Base-by-base conservation (phyloP, 1,140 invertebrate species). In the Drosophila aff. region DNA sequence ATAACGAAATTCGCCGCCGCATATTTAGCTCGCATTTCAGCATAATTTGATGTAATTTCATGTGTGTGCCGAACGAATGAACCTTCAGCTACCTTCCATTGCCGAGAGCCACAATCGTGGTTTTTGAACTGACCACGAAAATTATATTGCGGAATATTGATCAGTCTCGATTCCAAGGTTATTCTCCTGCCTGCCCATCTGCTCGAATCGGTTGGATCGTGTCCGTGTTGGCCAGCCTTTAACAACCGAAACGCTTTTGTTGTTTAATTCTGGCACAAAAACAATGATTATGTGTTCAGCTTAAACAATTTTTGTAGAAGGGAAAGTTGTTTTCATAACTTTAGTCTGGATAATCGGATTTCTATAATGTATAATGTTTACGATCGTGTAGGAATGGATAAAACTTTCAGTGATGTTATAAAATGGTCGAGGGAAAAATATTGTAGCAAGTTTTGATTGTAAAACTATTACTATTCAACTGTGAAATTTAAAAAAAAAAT, bases 41-140 rank as follows among this genome's bases (percentile, higher is more conserved):
- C 84, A 87, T 87, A 87, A 87, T 89, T 87, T 87, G 84, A 82
- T 76, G 84, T 87, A 87, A 87, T 87, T 87, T 87, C 60, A 83
- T 36, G 52, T 53, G 50, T 18, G 23, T 11, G 47, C 21, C 6
- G 7, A 41, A n/a, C 40, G 40, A 43, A 18, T n/a, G 4, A 36
- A 36, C 33, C 33, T 13, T 0, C 21, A 15, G 21, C 52, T 55
- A 16, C 40, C 50, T 53, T 59, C 50, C 67, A 73, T 69, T 77
- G 68, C 74, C 69, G 52, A 82, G 64, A 58, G 71, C 76, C 76
- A 73, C 50, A 55, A 58, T 87, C 72, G 83, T 87, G 80, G 82
- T 73, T 73, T 55, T 79, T 49, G 76, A 79, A 65, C 69, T 68
- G 71, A 59, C 83, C 83, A 87, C 76, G 83, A 87, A 86, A 86